phyloP scores from a whole-genome alignment of 1,140 invertebrate species.

The Magallana ariakensis region DNA sequence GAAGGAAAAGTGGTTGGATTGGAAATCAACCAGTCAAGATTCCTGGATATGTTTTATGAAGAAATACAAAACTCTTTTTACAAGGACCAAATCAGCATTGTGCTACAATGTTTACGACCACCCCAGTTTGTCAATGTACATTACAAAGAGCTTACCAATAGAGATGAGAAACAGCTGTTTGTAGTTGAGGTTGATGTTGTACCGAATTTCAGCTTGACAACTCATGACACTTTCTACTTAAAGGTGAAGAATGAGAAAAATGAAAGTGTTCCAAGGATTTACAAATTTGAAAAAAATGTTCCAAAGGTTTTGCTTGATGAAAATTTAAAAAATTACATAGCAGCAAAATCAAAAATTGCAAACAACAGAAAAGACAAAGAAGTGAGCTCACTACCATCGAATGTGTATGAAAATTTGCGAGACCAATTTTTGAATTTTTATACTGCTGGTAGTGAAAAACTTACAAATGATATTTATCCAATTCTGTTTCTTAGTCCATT shows the following conservation, averaged over 20 bases:
- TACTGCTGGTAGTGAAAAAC: slow-evolving; percentile 53
- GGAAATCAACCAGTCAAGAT: slow-evolving; percentile 40
- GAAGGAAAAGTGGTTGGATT: slow-evolving; percentile 64
- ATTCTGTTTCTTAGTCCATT: slow-evolving; percentile 57
- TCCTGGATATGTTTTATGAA: slow-evolving; percentile 48
- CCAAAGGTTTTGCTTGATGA: slow-evolving; percentile 13
- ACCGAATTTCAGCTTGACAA: slow-evolving; percentile 43
- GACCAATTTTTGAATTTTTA: slow-evolving; percentile 59
- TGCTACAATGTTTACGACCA: slow-evolving; percentile 56
- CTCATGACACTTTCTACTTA: not conserved
- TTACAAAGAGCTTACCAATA: not conserved
- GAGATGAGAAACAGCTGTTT: not conserved
- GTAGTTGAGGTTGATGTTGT: slow-evolving; percentile 66
- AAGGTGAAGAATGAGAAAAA: not conserved
- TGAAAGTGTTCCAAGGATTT: slow-evolving; percentile 28
- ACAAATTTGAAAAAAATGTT: slow-evolving; percentile 48
- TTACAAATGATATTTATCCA: slow-evolving; percentile 54
- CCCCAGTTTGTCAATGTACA: slow-evolving; percentile 61
- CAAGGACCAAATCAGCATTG: slow-evolving; percentile 48
- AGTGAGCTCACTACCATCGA: not conserved
- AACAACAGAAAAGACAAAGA: slow-evolving; percentile 56
- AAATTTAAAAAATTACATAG: slow-evolving; percentile 48
- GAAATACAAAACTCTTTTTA: slow-evolving; percentile 51
- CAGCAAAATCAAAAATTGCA: slow-evolving; percentile 45
- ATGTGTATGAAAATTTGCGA: slow-evolving; percentile 23